A percentile compares a stretch with the other conserved stretches of the same genome.
Conservation (phyloP, 2,113 vertebrate species). For the Podarcis muralis region DNA sequence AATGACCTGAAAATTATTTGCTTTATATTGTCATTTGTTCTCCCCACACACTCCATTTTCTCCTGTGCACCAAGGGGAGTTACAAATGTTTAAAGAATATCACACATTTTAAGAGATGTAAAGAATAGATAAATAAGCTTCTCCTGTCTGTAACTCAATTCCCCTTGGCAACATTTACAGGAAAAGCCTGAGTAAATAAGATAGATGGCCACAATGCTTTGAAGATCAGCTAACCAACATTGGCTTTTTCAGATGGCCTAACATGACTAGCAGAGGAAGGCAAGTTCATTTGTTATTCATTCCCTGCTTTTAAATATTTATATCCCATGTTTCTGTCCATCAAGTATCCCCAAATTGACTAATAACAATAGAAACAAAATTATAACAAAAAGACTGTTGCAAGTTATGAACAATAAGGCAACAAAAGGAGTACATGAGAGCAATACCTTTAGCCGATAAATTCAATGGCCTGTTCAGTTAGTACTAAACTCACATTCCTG, state of each 20-base stretch:
- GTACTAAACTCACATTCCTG: background rate
- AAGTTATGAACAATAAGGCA: background rate
- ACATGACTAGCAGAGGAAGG: background rate
- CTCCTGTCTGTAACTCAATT: background rate
- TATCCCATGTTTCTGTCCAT: background rate
- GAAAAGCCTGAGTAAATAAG: conserved; percentile 36
- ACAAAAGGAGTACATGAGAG: background rate
- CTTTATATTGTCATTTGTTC: conserved; percentile 8
- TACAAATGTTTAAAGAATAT: conserved; percentile 51
- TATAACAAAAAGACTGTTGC: background rate
- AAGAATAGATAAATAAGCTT: conserved; percentile 40
- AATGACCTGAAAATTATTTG: conserved; percentile 46
- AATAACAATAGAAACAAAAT: no score
- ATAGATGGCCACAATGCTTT: conserved; percentile 42
- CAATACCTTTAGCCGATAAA: background rate
- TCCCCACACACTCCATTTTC: conserved; percentile 21
- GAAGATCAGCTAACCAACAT: conserved; percentile 30
- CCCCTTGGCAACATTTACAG: conserved; percentile 45
- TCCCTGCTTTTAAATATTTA: background rate
- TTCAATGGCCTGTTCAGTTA: background rate
- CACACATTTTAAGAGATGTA: conserved; percentile 48
- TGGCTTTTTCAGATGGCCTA: conserved; percentile 25
- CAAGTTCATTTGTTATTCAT: background rate
- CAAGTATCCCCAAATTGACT: background rate
- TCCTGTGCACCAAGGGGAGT: conserved; percentile 23